Conservation (phyloP, 1,140 invertebrate species). For the Drosophila baimaii region DNA sequence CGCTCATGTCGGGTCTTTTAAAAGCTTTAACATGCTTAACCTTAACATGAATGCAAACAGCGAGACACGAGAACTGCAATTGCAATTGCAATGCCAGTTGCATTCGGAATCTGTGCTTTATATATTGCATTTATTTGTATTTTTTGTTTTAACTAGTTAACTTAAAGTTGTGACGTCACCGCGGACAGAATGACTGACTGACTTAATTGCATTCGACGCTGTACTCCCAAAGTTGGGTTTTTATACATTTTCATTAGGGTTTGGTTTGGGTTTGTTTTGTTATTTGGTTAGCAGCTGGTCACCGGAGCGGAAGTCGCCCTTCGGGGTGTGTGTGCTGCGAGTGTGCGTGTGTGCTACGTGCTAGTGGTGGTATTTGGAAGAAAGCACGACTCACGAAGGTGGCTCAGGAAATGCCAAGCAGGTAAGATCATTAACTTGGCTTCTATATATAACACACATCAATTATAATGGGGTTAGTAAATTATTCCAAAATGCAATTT, state of each 20-base stretch:
- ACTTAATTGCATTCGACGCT: constrained; percentile 34
- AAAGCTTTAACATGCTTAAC: constrained; percentile 68
- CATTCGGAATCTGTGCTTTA: constrained; percentile 30
- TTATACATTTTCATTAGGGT: constrained; percentile 31
- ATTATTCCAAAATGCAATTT: background rate
- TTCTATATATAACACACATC: background rate
- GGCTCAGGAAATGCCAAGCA: background rate
- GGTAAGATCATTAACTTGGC: background rate
- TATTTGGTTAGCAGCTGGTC: constrained; percentile 42
- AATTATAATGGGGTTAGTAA: too few relatives aligned
- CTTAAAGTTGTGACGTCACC: constrained; percentile 30
- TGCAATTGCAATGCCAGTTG: constrained; percentile 32
- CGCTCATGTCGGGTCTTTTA: constrained; percentile 45
- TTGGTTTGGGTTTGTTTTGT: constrained; percentile 32
- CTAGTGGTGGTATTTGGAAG: constrained; percentile 16
- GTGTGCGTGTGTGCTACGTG: constrained; percentile 7
- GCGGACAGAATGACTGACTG: background rate
- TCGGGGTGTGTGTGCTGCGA: constrained; percentile 14
- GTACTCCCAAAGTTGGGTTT: constrained; percentile 16
- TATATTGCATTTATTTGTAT: background rate
- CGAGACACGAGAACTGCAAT: constrained; percentile 36
- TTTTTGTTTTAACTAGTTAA: background rate
- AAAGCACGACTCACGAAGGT: constrained; percentile 1
- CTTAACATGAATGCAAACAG: constrained; percentile 71
- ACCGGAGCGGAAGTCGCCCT: constrained; percentile 42